These are phyloP conservation scores for Delphinus delphis DNA, from an alignment of 2,113 vertebrate species.

Conservation along the genomic window DNA sequence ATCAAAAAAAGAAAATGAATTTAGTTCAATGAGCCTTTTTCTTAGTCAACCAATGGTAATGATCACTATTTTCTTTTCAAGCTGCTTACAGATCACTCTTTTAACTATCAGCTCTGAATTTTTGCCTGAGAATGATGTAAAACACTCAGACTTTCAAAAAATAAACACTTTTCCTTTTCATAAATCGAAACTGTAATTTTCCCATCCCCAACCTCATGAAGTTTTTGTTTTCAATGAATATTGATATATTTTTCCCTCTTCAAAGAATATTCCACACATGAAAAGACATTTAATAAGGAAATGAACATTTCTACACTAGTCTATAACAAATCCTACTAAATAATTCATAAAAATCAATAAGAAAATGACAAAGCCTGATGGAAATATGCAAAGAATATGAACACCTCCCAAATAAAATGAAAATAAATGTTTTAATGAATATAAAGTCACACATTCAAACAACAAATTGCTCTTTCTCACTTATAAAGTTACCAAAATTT, in stretches of 20 bases:
- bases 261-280: neutral
- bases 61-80: neutral
- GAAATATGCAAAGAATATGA: neutral
- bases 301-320: neutral
- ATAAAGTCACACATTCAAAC: neutral
- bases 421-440: neutral
- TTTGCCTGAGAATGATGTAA: neutral
- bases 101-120: neutral
- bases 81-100: neutral
- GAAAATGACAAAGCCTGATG: neutral
- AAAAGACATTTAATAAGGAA: neutral
- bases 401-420: neutral
- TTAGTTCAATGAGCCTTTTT: neutral
- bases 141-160: neutral
- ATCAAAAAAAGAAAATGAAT: slow-evolving; percentile 12
- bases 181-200: neutral
- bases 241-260: neutral
- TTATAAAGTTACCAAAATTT: neutral
- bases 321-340: neutral
- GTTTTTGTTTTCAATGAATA: neutral
- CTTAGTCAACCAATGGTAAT: neutral
- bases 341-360: neutral
- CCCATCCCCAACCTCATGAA: neutral
- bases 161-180: neutral
- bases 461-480: neutral